Evolutionary conservation across 2,888 invertebrate genomes (phyloP), one percentile per base, ranked within the genome.

Genomic region (Andrena trimmerana): DNA sequence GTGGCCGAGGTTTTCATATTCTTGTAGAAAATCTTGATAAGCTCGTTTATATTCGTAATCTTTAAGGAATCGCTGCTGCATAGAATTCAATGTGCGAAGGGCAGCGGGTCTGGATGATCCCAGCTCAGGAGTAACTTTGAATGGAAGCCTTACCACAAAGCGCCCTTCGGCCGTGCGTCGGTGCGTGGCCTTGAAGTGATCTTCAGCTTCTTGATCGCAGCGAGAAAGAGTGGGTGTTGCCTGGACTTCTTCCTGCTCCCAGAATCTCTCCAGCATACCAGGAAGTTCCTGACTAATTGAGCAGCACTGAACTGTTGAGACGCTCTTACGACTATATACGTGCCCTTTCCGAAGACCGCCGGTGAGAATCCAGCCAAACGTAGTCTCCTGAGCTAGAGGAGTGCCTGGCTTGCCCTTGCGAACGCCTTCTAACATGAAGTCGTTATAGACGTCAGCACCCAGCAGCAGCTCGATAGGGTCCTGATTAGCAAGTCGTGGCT

Each of bases 401-500:
- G 13, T 2, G 13, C 20, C n/a, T 4, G 10, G 16, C 5, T 27
- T 16, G 0, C 52, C 33, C 5, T 27, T 27, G 4, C 29, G 29
- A 16, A 60, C 42, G 4, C 60, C 60, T 0, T 31, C 29, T 1
- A 29, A 2, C 10, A 60, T 27, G 3, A 60, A 0, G 2, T 29
- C 29, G 6, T n/a, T 60, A 2, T 60, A 60, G 31, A n/a, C 2
- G 2, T 62, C 62, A 2, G 62, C 62, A 0, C 20, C 62, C 2
- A 62, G 33, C 33, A 62, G 16, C 2, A 62, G 3, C 0, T 62
- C 62, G 0, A 62, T 6, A 0, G 31, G 7, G 2, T 62, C 62
- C 16, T 0, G n/a, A 0, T 0, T 6, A 1, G 0, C 0, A 0
- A 33, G 20, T 0, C 2, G 42, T 1, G 42, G 42, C 3, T 13